Percentiles rank a stretch among this genome's conserved stretches.
Conservation (phyloP, 2,797 vertebrate species). For the Crax fasciolata region DNA sequence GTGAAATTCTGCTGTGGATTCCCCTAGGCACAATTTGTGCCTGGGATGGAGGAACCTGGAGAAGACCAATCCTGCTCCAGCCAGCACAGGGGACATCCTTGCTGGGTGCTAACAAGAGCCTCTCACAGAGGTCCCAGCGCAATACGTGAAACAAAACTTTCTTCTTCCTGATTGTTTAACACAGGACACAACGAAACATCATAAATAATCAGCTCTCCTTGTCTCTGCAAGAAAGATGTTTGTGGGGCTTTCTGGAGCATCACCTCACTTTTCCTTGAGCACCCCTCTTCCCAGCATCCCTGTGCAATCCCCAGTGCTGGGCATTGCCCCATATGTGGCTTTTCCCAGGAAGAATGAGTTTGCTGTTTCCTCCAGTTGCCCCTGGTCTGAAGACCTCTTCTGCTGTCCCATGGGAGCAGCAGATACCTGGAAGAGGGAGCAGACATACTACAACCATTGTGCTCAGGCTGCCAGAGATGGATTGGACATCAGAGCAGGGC, state of each 20-base stretch:
- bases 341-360: neutral
- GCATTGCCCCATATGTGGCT: neutral
- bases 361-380: neutral
- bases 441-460: neutral
- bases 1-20: slow-evolving; percentile 36
- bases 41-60: neutral
- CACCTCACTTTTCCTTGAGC: neutral
- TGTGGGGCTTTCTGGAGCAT: neutral
- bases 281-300: neutral
- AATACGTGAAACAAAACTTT: neutral
- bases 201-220: neutral
- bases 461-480: neutral
- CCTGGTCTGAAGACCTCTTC: neutral
- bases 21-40: neutral
- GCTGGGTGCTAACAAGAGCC: neutral
- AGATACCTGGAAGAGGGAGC: neutral
- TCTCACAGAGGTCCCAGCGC: neutral
- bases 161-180: neutral
- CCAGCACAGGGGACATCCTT: neutral
- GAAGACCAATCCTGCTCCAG: fast-evolving
- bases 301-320: neutral
- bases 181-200: neutral
- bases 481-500: neutral
- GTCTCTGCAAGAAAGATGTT: neutral
- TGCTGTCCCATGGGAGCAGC: neutral